These are phyloP conservation scores for Himalopsyche phryganea DNA, from an alignment of 1,140 invertebrate species.

Conservation along the genomic window DNA sequence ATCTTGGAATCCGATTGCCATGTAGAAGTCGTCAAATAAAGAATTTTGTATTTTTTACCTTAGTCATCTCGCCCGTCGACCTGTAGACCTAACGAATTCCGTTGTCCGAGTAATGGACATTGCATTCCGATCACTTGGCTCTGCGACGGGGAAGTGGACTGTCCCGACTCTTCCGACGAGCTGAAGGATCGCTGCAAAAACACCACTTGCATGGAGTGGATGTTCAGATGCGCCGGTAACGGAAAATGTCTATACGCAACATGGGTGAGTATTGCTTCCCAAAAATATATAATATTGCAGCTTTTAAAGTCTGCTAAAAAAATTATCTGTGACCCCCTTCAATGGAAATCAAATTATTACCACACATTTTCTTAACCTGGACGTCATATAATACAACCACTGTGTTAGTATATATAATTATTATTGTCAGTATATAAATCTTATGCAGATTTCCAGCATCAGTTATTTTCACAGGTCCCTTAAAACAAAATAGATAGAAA, in stretches of 20 bases:
- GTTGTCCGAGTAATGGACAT: slow-evolving; percentile 50
- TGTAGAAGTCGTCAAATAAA: too few relatives aligned
- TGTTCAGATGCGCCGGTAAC: slow-evolving; percentile 52
- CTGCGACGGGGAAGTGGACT: slow-evolving; percentile 70
- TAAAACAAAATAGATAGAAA: background rate
- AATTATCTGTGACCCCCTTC: too few relatives aligned
- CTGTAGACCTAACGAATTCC: slow-evolving; percentile 46
- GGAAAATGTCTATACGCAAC: slow-evolving; percentile 58
- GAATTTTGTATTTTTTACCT: too few relatives aligned
- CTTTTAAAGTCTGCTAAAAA: too few relatives aligned
- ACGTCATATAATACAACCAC: too few relatives aligned
- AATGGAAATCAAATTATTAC: too few relatives aligned
- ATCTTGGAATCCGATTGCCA: too few relatives aligned
- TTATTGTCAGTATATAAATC: too few relatives aligned
- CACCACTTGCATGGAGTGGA: slow-evolving; percentile 50
- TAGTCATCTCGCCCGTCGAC: slow-evolving; percentile 7
- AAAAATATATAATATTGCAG: too few relatives aligned
- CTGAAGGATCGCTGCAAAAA: slow-evolving; percentile 46
- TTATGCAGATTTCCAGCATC: too few relatives aligned
- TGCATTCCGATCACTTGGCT: slow-evolving; percentile 73
- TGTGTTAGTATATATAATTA: too few relatives aligned
- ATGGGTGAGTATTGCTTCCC: slow-evolving; percentile 43
- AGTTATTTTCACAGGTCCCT: background rate
- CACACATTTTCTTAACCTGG: too few relatives aligned
- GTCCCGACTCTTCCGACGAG: slow-evolving; percentile 70